Conservation (phyloP, 2,797 vertebrate species). For the Typhlichthys subterraneus region DNA sequence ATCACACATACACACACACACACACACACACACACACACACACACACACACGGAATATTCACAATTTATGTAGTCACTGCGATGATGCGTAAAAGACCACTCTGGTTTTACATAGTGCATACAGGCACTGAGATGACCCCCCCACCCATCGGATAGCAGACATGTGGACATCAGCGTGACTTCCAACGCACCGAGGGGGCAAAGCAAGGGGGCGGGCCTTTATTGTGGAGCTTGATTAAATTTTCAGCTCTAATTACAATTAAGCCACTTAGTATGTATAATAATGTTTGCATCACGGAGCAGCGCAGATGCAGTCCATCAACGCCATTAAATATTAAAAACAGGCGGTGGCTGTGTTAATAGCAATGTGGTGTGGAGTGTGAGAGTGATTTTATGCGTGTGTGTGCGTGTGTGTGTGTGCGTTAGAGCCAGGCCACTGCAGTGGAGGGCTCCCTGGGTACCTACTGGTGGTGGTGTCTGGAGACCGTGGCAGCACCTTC, state of each 20-base stretch:
- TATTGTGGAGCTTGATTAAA: constrained; percentile 76
- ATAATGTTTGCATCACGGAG: constrained; percentile 80
- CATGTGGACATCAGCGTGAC: constrained; percentile 46
- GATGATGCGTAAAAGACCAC: too few relatives aligned
- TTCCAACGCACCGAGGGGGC: constrained; percentile 53
- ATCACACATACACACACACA: too few relatives aligned
- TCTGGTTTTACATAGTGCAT: not conserved
- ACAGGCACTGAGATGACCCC: not conserved
- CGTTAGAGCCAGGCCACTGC: constrained; percentile 44
- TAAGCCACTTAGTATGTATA: constrained; percentile 79
- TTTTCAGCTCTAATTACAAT: constrained; percentile 81
- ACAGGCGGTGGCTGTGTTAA: constrained; percentile 74
- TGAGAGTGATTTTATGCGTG: constrained; percentile 26
- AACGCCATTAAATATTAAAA: constrained; percentile 79
- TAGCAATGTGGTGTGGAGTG: constrained; percentile 53
- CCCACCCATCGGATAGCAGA: not conserved
- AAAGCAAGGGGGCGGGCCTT: constrained; percentile 53
- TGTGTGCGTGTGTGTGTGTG: constrained; percentile 28
- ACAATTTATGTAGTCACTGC: too few relatives aligned
- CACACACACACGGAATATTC: too few relatives aligned
- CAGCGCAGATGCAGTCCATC: constrained; percentile 81
- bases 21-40: too few relatives aligned
- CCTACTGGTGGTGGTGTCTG: constrained; percentile 48
- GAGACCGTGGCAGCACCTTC: constrained; percentile 67
- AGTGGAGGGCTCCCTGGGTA: constrained; percentile 55